phyloP scores from a whole-genome alignment of 2,797 vertebrate species.

The Lacerta viridis region DNA sequence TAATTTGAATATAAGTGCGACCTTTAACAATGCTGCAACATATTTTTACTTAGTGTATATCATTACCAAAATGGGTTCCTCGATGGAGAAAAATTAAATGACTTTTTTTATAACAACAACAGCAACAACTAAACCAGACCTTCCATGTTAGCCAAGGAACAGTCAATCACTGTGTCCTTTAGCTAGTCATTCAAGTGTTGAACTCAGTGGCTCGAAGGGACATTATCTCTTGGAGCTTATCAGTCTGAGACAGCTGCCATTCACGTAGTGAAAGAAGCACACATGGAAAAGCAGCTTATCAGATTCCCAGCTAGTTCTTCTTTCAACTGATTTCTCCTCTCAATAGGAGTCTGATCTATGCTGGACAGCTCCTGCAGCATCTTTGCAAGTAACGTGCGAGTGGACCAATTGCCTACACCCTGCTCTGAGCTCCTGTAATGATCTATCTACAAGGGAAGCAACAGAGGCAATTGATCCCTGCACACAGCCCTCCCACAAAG shows the following conservation, averaged over 20 bases:
- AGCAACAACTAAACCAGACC: background rate
- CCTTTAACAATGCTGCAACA: background rate
- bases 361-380: background rate
- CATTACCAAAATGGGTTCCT: background rate
- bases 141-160: background rate
- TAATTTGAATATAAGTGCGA: background rate
- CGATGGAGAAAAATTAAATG: background rate
- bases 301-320: background rate
- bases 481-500: too few relatives aligned
- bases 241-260: background rate
- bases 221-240: background rate
- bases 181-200: background rate
- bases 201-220: background rate
- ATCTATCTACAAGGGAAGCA: too few relatives aligned
- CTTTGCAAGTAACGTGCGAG: background rate
- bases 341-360: constrained; percentile 1
- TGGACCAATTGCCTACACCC: background rate
- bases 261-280: background rate
- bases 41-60: background rate
- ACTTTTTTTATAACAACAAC: background rate
- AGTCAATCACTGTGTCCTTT: background rate
- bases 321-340: constrained; percentile 14
- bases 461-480: too few relatives aligned
- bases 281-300: background rate
- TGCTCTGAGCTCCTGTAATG: too few relatives aligned